A percentile compares a stretch with the other conserved stretches of the same genome.
These are phyloP conservation scores for Polyodon spathula DNA, from an alignment of 2,113 vertebrate species.

Conservation along the genomic window DNA sequence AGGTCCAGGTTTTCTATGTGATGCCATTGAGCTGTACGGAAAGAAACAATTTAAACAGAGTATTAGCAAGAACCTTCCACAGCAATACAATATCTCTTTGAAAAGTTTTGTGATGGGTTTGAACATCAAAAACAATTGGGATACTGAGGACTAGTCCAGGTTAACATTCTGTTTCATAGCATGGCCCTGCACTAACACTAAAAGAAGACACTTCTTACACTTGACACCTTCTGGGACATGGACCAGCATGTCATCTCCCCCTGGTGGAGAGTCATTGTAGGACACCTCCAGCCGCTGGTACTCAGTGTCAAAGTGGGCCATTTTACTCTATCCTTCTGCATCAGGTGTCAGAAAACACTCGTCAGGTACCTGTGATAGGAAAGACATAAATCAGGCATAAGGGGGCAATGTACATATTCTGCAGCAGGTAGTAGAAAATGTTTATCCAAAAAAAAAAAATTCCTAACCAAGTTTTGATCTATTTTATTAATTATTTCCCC, in stretches of 20 bases:
- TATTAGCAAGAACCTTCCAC: background rate
- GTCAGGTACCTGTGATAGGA: no score
- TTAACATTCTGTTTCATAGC: background rate
- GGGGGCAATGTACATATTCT: no score
- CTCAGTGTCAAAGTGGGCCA: constrained; percentile 89
- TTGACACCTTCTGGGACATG: constrained; percentile 88
- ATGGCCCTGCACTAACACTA: background rate
- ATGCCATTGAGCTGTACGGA: constrained; percentile 80
- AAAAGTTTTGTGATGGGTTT: no score
- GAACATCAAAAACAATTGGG: background rate
- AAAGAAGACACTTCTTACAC: constrained; percentile 53
- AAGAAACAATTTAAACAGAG: background rate
- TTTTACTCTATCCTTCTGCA: constrained; percentile 27
- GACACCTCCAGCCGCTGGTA: constrained; percentile 90
- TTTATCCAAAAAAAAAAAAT: no score
- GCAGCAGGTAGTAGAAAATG: no score
- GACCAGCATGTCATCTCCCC: constrained; percentile 82
- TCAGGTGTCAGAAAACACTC: no score
- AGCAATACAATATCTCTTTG: background rate
- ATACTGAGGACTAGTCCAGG: background rate
- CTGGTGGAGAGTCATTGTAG: constrained; percentile 85
- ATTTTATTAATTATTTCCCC: no score
- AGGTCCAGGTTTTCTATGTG: constrained; percentile 96
- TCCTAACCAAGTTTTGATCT: no score
- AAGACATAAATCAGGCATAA: no score